Conservation (phyloP, 2,113 vertebrate genomes). For the Silurus asotus region DNA sequence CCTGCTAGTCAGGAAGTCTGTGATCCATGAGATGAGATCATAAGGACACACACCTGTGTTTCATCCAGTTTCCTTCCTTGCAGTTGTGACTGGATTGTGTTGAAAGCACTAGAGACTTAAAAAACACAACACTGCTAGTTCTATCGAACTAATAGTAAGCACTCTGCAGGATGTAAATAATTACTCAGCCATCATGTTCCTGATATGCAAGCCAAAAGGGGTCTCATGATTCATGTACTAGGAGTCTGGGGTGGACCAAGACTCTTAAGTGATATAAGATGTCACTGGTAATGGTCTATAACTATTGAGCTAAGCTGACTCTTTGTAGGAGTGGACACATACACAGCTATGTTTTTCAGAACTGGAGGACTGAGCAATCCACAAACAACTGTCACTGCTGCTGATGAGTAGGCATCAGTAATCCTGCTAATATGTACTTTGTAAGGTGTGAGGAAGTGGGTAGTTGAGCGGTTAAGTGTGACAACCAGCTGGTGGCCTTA, state of each 20-base stretch:
- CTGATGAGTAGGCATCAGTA: slow-evolving; percentile 10
- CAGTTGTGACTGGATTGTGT: slow-evolving; percentile 3
- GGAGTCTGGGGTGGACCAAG: not conserved
- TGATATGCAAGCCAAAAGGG: not conserved
- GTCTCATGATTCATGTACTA: not conserved
- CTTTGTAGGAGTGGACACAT: not conserved
- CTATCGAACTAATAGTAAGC: not conserved
- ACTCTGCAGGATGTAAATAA: not conserved
- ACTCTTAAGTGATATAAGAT: not conserved
- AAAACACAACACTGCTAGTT: slow-evolving; percentile 4
- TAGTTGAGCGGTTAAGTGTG: slow-evolving; percentile 7
- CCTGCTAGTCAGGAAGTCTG: slow-evolving; percentile 21
- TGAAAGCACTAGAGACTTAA: not conserved
- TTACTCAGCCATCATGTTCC: not conserved
- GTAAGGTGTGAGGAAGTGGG: slow-evolving; percentile 11
- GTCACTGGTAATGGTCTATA: not conserved
- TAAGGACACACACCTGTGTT: slow-evolving; percentile 27
- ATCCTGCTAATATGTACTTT: slow-evolving; percentile 24
- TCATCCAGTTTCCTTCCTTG: slow-evolving; percentile 24
- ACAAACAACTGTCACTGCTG: not conserved
- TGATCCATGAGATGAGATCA: slow-evolving; percentile 32
- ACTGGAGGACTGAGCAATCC: not conserved
- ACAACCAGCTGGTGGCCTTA: not conserved
- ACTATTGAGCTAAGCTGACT: not conserved
- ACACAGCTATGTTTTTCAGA: slow-evolving; percentile 1